Percentiles rank a stretch among this genome's conserved stretches.
Conservation (phyloP, 2,888 invertebrate species). For the Cosmia pyralina region DNA sequence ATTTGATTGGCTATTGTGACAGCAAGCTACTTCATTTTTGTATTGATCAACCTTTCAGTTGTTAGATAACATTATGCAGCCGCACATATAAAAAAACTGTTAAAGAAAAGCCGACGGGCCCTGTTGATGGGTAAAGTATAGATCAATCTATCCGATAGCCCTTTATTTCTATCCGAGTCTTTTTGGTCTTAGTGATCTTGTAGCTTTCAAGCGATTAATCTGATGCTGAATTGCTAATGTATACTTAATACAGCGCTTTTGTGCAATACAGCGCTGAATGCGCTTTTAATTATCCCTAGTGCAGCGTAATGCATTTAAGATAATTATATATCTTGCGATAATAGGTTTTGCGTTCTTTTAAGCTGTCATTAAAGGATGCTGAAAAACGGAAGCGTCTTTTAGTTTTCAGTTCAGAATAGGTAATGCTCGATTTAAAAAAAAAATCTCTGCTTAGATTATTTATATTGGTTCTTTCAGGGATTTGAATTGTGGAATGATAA, state of each 20-base stretch:
- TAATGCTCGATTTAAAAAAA: background rate
- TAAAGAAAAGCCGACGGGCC: conserved; percentile 38
- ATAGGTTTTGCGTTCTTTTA: background rate
- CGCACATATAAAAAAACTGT: background rate
- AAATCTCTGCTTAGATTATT: background rate
- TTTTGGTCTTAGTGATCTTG: background rate
- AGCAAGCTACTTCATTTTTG: background rate
- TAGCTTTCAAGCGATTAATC: conserved; percentile 18
- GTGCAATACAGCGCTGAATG: conserved; percentile 9
- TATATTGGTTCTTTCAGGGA: background rate
- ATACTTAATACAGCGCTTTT: background rate
- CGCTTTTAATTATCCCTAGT: conserved; percentile 3
- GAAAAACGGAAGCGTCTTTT: background rate
- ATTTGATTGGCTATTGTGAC: background rate
- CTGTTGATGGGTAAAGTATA: conserved; percentile 2
- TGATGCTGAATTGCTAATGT: conserved; percentile 17
- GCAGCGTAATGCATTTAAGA: conserved; percentile 18
- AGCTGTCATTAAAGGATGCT: background rate
- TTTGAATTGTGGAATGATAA: background rate
- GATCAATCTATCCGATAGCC: conserved; percentile 13
- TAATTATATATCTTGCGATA: background rate
- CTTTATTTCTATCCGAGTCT: background rate
- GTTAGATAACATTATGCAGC: background rate
- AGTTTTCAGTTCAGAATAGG: background rate
- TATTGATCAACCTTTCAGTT: background rate